Evolutionary conservation across 2,113 vertebrate genomes (phyloP).

Genomic region (Greenwoodochromis staneri): DNA sequence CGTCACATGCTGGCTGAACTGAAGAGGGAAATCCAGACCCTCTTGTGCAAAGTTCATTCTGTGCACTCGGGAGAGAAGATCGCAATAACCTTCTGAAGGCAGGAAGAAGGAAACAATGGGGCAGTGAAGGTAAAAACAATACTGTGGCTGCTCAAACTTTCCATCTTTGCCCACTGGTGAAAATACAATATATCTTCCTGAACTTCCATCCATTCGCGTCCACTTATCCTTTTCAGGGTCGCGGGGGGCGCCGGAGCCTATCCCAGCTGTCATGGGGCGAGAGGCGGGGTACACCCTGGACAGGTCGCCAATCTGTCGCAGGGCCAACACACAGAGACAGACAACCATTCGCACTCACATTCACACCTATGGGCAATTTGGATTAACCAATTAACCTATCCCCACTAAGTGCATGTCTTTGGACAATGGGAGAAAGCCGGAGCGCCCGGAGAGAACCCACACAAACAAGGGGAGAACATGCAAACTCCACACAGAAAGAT

Average conservation of each 20-base stretch:
- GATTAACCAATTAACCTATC: background rate
- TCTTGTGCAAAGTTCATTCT: background rate
- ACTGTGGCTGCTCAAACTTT: background rate
- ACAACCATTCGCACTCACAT: background rate
- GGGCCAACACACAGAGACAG: background rate
- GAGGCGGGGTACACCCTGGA: background rate
- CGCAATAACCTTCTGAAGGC: background rate
- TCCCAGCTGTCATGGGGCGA: background rate
- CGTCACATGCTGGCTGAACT: constrained; percentile 22
- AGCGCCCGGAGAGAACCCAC: background rate
- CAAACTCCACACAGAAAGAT: background rate
- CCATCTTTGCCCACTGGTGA: background rate
- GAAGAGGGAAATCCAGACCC: constrained; percentile 19
- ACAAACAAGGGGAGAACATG: background rate
- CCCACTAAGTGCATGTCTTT: background rate
- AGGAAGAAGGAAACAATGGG: background rate
- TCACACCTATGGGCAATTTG: background rate
- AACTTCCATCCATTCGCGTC: rapidly evolving
- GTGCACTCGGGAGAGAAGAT: background rate
- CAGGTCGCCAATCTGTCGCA: background rate
- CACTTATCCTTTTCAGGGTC: background rate
- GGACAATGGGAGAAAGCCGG: rapidly evolving
- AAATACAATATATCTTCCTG: background rate
- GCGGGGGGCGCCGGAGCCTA: no score
- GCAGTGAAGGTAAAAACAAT: background rate